Conservation (phyloP, 2,797 vertebrate genomes). For the Liasis olivaceus region DNA sequence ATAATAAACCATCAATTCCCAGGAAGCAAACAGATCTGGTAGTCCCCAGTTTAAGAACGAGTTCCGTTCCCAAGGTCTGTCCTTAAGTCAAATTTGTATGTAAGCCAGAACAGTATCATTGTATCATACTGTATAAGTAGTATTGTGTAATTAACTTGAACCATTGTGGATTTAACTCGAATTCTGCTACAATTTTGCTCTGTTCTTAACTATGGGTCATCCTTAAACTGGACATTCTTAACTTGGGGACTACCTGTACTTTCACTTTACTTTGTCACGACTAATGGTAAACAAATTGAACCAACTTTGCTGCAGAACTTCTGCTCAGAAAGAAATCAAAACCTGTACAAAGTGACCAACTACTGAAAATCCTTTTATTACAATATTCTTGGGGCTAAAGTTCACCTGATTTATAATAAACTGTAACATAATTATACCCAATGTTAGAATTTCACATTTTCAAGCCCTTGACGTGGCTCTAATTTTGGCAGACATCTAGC, state of each 20-base stretch:
- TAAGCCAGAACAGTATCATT: too few relatives aligned
- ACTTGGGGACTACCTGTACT: not conserved
- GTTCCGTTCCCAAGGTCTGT: too few relatives aligned
- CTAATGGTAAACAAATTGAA: not conserved
- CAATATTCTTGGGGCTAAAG: not conserved
- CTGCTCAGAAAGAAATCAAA: not conserved
- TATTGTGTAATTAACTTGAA: too few relatives aligned
- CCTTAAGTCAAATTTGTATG: too few relatives aligned
- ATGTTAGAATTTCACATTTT: not conserved
- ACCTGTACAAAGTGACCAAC: not conserved
- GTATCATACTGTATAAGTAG: too few relatives aligned
- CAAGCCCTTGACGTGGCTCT: not conserved
- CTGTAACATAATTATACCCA: not conserved
- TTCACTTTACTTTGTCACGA: not conserved
- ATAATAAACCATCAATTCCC: not conserved
- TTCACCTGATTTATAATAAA: not conserved
- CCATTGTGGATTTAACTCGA: too few relatives aligned
- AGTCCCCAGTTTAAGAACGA: too few relatives aligned
- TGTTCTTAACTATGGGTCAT: too few relatives aligned
- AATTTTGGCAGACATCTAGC: slow-evolving; percentile 1
- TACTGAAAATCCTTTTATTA: not conserved
- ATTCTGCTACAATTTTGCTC: too few relatives aligned
- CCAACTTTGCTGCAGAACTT: not conserved
- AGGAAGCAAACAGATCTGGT: not conserved
- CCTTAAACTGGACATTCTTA: too few relatives aligned